Percentiles rank a stretch among this genome's conserved stretches.
These are phyloP conservation scores for Dromiciops gliroides DNA, from an alignment of 2,113 vertebrate species.

Conservation along the genomic window DNA sequence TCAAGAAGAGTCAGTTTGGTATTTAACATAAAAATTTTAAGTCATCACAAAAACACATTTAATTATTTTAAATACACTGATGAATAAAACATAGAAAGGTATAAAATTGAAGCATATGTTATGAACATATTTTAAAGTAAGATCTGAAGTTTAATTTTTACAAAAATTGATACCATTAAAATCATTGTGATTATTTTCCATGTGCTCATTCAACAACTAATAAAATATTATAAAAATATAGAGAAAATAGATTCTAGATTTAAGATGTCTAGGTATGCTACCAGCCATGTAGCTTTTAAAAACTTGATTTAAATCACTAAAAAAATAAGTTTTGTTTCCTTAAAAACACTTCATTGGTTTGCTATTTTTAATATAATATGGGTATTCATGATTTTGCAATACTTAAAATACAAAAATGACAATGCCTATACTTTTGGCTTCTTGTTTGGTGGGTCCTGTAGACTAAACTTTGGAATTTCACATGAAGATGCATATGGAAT, in stretches of 20 bases:
- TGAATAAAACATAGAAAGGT: constrained; percentile 13
- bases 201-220: constrained; percentile 68
- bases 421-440: constrained; percentile 90
- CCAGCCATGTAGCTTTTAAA: constrained; percentile 73
- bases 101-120: constrained; percentile 70
- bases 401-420: constrained; percentile 58
- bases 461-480: constrained; percentile 87
- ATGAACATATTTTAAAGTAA: constrained; percentile 68
- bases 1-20: not conserved
- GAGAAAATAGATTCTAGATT: constrained; percentile 82
- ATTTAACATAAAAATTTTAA: constrained; percentile 47
- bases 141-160: constrained; percentile 63
- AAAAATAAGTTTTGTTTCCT: constrained; percentile 84
- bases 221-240: constrained; percentile 83
- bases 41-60: constrained; percentile 34
- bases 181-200: constrained; percentile 71
- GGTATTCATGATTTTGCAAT: constrained; percentile 65
- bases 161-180: constrained; percentile 79
- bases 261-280: constrained; percentile 78
- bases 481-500: constrained; percentile 93
- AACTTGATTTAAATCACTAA: constrained; percentile 78
- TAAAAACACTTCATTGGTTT: constrained; percentile 76
- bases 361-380: constrained; percentile 68
- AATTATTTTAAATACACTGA: constrained; percentile 34
- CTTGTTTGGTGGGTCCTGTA: constrained; percentile 90